Evolutionary conservation across 2,888 invertebrate species (phyloP).

Genomic region (Malthinus seriepunctatus): DNA sequence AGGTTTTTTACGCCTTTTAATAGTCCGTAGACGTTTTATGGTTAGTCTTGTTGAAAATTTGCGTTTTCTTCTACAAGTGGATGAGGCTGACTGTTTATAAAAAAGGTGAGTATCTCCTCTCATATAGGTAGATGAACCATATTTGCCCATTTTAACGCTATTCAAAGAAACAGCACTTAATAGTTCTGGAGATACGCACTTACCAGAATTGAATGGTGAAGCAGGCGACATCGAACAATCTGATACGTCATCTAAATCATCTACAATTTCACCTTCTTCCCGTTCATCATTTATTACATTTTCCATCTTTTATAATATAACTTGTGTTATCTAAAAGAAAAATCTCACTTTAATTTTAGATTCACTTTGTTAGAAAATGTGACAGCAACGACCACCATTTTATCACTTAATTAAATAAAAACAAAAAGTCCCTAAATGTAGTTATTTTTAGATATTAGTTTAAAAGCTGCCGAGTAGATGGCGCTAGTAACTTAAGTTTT

Average conservation of each 20-base stretch:
- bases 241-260: conserved; percentile 52
- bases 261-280: conserved; percentile 55
- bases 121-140: conserved; percentile 14
- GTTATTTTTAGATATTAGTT: no score
- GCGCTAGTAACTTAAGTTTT: no score
- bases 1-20: not conserved
- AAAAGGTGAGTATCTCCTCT: not conserved
- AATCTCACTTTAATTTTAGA: no score
- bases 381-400: no score
- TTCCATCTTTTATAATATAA: no score
- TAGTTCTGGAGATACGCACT: conserved; percentile 50
- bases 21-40: not conserved
- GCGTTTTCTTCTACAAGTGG: not conserved
- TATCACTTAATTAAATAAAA: no score
- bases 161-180: conserved; percentile 54
- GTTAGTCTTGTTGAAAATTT: not conserved
- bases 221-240: conserved; percentile 47
- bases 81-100: not conserved
- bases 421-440: no score
- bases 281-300: conserved; percentile 32
- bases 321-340: no score
- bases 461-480: no score
- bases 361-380: no score
- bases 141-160: conserved; percentile 47
- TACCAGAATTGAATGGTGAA: conserved; percentile 45